Evolutionary conservation across 2,888 invertebrate species (phyloP).

Genomic region (Eupithecia insigniata): DNA sequence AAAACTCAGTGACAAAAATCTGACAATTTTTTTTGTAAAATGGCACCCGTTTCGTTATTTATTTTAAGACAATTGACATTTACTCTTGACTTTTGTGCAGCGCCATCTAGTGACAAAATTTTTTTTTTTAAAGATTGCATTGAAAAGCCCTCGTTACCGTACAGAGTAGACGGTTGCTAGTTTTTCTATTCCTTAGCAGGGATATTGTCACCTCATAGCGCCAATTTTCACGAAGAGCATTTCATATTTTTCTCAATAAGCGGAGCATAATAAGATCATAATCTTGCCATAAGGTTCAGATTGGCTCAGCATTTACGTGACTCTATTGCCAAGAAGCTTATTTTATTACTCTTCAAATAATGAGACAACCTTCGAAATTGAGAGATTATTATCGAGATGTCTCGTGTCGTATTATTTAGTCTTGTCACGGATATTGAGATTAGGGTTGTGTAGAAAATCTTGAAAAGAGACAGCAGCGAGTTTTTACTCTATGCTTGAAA

Average conservation of each 20-base stretch:
- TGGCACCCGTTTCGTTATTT: too few species aligned
- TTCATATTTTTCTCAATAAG: background rate
- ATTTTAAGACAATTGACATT: too few species aligned
- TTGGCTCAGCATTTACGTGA: constrained; percentile 10
- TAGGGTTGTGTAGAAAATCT: background rate
- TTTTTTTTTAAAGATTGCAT: too few species aligned
- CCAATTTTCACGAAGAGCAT: background rate
- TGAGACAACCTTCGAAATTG: background rate
- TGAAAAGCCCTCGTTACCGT: too few species aligned
- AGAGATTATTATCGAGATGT: constrained; percentile 1
- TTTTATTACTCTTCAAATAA: constrained; percentile 6
- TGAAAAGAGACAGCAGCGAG: too few species aligned
- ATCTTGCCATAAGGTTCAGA: background rate
- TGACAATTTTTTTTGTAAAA: too few species aligned
- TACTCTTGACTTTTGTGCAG: too few species aligned
- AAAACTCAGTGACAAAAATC: too few species aligned
- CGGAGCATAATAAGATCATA: background rate
- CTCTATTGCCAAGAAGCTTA: background rate
- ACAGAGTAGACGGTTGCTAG: too few species aligned
- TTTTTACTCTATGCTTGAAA: too few species aligned
- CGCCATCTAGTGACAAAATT: too few species aligned
- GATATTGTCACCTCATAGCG: background rate
- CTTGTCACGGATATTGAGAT: background rate
- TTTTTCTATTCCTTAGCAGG: background rate
- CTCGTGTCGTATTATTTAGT: constrained; percentile 1